These are phyloP conservation scores for Crocidura indochinensis DNA, from an alignment of 2,797 vertebrate species.

Conservation along the genomic window DNA sequence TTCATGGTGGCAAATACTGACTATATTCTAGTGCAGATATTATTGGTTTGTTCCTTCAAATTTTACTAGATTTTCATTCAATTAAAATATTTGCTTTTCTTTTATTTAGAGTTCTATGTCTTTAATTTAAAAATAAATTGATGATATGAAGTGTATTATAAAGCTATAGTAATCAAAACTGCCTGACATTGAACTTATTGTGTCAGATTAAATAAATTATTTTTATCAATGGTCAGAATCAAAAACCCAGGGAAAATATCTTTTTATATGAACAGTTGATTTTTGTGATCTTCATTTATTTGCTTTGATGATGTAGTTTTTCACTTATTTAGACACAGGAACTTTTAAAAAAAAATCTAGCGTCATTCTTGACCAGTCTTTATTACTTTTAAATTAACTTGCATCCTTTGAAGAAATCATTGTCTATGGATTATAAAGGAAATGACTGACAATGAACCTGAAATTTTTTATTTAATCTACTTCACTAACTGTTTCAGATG, in stretches of 20 bases:
- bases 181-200: too few relatives aligned
- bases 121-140: too few relatives aligned
- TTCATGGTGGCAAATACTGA: not conserved
- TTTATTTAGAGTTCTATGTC: too few relatives aligned
- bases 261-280: too few relatives aligned
- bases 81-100: too few relatives aligned
- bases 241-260: too few relatives aligned
- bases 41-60: not conserved
- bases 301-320: not conserved
- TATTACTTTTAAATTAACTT: conserved; percentile 17
- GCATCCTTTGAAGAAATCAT: not conserved
- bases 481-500: not conserved
- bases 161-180: too few relatives aligned
- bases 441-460: not conserved
- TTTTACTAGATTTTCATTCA: not conserved
- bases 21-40: not conserved
- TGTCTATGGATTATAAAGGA: not conserved
- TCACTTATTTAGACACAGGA: not conserved
- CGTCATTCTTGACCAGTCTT: not conserved
- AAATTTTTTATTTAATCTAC: not conserved
- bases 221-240: too few relatives aligned
- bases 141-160: too few relatives aligned
- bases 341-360: not conserved
- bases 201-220: too few relatives aligned
- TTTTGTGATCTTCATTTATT: not conserved